Conservation (phyloP, 2,888 invertebrate genomes). For the Dione juno region DNA sequence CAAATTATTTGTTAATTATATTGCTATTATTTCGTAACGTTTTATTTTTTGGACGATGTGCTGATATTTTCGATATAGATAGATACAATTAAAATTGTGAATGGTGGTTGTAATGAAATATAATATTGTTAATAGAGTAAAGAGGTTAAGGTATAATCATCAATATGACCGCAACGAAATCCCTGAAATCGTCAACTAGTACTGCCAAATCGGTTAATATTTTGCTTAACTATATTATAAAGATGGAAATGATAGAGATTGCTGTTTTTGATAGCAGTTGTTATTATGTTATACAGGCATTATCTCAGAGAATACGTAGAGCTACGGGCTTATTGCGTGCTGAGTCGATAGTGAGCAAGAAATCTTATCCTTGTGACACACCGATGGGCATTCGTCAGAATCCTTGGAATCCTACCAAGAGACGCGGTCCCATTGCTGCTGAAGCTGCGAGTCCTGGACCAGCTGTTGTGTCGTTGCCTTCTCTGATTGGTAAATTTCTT, state of each 20-base stretch:
- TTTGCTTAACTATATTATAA: neutral
- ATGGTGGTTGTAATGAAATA: neutral
- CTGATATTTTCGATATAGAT: conserved; percentile 17
- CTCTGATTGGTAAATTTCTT: conserved; percentile 85
- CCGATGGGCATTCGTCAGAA: conserved; percentile 89
- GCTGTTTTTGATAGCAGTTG: neutral
- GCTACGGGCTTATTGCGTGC: conserved; percentile 48
- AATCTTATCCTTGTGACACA: conserved; percentile 58
- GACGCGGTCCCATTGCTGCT: conserved; percentile 94
- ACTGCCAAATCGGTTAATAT: conserved; percentile 55
- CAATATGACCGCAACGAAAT: conserved; percentile 47
- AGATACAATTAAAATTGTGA: neutral
- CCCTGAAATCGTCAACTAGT: conserved; percentile 53
- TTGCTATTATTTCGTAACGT: neutral
- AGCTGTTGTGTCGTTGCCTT: conserved; percentile 91
- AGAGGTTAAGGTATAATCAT: neutral
- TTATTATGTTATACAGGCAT: conserved; percentile 27
- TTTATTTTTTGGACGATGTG: neutral
- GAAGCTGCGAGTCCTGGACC: conserved; percentile 94
- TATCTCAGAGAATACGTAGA: conserved; percentile 30
- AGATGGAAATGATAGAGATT: neutral
- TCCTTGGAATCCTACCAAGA: conserved; percentile 95
- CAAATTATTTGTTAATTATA: conserved; percentile 16
- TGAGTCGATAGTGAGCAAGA: conserved; percentile 56
- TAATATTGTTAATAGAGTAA: neutral